These are phyloP conservation scores for Castor canadensis DNA, from an alignment of 2,113 vertebrate genomes.

Conservation along the genomic window DNA sequence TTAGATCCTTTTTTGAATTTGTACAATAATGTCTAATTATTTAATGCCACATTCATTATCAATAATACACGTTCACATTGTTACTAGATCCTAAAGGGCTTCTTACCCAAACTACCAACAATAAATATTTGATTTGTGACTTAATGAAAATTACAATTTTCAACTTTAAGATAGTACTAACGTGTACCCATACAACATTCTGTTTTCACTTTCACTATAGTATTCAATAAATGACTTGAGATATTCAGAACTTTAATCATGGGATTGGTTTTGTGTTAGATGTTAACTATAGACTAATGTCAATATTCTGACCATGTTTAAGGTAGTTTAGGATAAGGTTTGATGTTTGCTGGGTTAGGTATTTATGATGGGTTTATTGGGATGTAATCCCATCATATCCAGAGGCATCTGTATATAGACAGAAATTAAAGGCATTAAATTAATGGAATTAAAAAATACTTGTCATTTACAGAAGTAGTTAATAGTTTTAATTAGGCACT, in stretches of 20 bases:
- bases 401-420: not conserved
- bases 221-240: not conserved
- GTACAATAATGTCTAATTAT: not conserved
- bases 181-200: not conserved
- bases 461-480: slow-evolving; percentile 40
- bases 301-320: not conserved
- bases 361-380: not conserved
- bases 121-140: not conserved
- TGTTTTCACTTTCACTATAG: not conserved
- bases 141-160: not conserved
- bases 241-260: not conserved
- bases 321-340: not conserved
- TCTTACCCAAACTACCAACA: slow-evolving; percentile 12
- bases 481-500: slow-evolving; percentile 54
- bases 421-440: slow-evolving; percentile 1
- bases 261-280: not conserved
- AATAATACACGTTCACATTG: not conserved
- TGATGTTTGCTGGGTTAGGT: not conserved
- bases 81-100: not conserved
- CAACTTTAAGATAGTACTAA: not conserved
- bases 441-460: not conserved
- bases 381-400: not conserved
- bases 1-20: not conserved
- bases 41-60: not conserved
- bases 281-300: not conserved